These are phyloP conservation scores for Plutomurus gul DNA, from an alignment of 1,140 invertebrate species.

Conservation along the genomic window DNA sequence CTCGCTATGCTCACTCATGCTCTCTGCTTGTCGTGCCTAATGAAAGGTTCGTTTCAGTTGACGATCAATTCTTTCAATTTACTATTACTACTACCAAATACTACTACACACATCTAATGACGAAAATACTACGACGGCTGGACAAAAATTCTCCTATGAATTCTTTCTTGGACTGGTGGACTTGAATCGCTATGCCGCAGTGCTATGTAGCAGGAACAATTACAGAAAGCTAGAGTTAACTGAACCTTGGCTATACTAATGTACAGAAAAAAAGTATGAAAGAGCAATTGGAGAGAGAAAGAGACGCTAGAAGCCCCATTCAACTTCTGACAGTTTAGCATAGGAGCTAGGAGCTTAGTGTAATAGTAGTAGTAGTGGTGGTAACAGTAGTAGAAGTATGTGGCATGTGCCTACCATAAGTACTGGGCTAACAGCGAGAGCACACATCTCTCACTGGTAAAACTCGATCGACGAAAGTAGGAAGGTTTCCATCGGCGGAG, in stretches of 20 bases:
- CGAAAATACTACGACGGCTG: constrained; percentile 10
- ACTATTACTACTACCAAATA: neutral
- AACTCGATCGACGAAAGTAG: neutral
- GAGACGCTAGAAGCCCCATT: no score
- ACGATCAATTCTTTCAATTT: constrained; percentile 21
- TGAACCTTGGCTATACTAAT: constrained; percentile 9
- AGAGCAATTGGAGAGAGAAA: no score
- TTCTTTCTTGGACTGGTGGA: no score
- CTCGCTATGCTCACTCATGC: neutral
- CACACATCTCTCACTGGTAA: no score
- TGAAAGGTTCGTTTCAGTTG: neutral
- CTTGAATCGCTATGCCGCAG: no score
- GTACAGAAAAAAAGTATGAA: no score
- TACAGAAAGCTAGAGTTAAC: neutral
- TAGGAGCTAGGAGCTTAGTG: neutral
- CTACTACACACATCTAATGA: neutral
- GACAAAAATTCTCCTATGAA: no score
- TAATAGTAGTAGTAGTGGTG: neutral
- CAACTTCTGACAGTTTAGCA: neutral
- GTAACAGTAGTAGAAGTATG: neutral
- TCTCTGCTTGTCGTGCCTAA: neutral
- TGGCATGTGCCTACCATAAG: no score
- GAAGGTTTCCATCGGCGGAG: neutral
- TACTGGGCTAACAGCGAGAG: no score
- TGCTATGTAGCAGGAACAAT: no score